A percentile compares a stretch with the other conserved stretches of the same genome.
phyloP scores from a whole-genome alignment of 30 jellyfish, hydroid and myxozoan species.

The Turritopsis rubra region DNA sequence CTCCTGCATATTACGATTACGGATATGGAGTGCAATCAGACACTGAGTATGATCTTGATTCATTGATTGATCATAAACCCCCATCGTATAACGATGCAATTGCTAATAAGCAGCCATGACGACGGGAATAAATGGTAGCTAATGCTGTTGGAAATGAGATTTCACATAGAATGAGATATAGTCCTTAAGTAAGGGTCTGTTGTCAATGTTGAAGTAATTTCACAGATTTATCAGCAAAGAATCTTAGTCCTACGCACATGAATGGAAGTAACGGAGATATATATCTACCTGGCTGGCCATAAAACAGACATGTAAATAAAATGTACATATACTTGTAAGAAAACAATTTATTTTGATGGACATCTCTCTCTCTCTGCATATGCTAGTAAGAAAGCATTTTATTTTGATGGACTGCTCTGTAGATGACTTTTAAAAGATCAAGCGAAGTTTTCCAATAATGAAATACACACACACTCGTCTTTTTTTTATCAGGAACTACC shows the following conservation, averaged over 20 bases:
- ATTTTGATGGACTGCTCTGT: too few relatives aligned
- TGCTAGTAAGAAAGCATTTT: too few relatives aligned
- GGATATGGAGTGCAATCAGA: not conserved
- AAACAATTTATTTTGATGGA: not conserved
- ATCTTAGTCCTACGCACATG: not conserved
- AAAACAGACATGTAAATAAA: not conserved
- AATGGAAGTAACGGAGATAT: not conserved
- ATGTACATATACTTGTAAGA: not conserved
- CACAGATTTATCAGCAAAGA: not conserved
- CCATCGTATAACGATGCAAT: slow-evolving; percentile 10
- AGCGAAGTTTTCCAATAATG: too few relatives aligned
- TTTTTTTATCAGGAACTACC: too few relatives aligned
- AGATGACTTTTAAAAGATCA: too few relatives aligned
- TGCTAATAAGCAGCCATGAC: not conserved
- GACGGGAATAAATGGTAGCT: not conserved
- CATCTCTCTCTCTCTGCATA: too few relatives aligned
- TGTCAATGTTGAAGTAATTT: not conserved
- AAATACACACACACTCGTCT: too few relatives aligned
- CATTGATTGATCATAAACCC: not conserved
- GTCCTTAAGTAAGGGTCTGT: too few relatives aligned
- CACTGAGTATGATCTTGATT: slow-evolving; percentile 13
- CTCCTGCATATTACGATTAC: slow-evolving; percentile 42
- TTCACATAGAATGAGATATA: too few relatives aligned
- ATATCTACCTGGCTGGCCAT: not conserved
- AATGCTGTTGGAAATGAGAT: not conserved